Base-by-base conservation (phyloP, 2,888 invertebrate species). In the Seladonia tumulorum region DNA sequence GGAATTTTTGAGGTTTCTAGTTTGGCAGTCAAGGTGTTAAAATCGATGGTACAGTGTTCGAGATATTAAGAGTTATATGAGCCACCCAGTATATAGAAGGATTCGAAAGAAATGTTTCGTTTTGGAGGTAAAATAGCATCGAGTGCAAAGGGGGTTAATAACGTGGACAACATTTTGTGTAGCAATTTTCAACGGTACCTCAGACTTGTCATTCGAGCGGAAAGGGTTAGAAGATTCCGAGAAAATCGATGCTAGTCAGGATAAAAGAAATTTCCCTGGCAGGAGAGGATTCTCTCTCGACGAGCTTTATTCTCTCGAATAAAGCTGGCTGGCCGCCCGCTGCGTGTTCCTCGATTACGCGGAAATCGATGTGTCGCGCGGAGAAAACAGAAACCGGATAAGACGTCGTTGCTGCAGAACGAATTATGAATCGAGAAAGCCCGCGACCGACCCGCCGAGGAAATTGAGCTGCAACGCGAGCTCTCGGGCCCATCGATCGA, bases 401-500 rank as follows among this genome's bases (percentile, higher is more conserved):
- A 35, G 73, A 75, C n/a, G 76, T 35, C 70, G 71, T 72, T 53
- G 25, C 39, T 29, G 18, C 14, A 25, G 25, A 35, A 76, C 63
- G 60, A 81, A 81, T 81, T 83, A 81, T 76, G 71, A 75, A 81
- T 29, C 49, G 47, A 63, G 75, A 75, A 60, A 25, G 82, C 22
- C 71, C 42, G 45, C n/a, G 14, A 57, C 45, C n/a, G 14, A 57
- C 45, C 49, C 39, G 45, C 22, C 35, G 39, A 70, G 74, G 74
- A 75, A 80, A 82, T 82, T 68, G 80, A 75, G 74, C 57, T 7
- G 53, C 53, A 22, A 14, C 42, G 25, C 49, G 18, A 7, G 29
- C 29, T 10, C 22, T 45, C 63, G 42, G 39, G 1, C 16, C 22
- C 42, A 63, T 63, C 63, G 63, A 63, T 39, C 68, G 39, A 68